Evolutionary conservation across 2,797 vertebrate species (phyloP), one percentile per base, ranked within the genome.

Genomic region (Lateolabrax maculatus): DNA sequence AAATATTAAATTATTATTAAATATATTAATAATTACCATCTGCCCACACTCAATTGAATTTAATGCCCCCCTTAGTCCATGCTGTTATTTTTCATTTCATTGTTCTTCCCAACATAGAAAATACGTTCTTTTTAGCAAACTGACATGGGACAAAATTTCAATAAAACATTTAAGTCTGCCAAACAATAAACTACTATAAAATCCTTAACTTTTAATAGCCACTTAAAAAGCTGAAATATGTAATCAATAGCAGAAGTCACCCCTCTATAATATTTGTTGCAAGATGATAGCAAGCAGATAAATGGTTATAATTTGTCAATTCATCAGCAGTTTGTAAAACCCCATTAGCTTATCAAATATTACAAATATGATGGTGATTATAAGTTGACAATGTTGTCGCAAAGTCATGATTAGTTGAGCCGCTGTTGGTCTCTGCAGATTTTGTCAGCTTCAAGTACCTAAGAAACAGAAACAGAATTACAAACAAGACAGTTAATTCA

Each of bases 391-490:
- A 49, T 77, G 71, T 58, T 58, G 71, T 21, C 37, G 74, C 3
- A 51, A 60, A 41, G 13, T 57, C 25, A 27, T 3, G 5, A n/a
- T 27, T 31, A 66, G n/a, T 11, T 51, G 44, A 80, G 21, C 5
- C 1, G 13, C 53, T 48, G 71, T 69, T 74, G 56, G 19, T 51
- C 52, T 66, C 57, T n/a, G 13, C 15, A 34, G 23, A 63, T 31
- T 71, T 29, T 55, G 29, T 61, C 75, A n/a, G 0, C 69, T 68
- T 52, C 55, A 43, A 1, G 19, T 25, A 15, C 25, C 68, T 48
- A 37, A 60, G 36, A 83, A 71, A 79, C n/a, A 67, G 27, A 68
- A 75, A 77, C 37, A 83, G 1, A 62, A 34, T 4, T 6, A 34
- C 31, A 34, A 49, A 58, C 62, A 36, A 55, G 11, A 62, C 7